Evolutionary conservation across 2,888 invertebrate genomes (phyloP), one percentile per base, ranked within the genome.

Genomic region (Diadegma fenestrale): DNA sequence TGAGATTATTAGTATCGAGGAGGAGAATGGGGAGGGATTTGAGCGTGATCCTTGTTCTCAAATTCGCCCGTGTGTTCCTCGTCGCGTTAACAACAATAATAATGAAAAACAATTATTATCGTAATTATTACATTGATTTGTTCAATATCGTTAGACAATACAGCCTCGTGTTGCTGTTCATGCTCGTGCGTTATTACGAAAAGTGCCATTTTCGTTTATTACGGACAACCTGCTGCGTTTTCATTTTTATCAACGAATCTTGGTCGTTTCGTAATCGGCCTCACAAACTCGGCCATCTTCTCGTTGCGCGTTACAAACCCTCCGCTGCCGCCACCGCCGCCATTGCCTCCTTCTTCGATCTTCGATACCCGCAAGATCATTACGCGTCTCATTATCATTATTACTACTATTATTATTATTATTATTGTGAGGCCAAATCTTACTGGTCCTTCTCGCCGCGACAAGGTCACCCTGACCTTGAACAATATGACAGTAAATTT

Each of bases 61-160:
- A 63, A 75, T 68, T 64, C 69, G 73, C 77, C 82, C 66, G 76
- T 72, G 82, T 80, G 80, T 76, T 82, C 80, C 76, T 80, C 85
- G 33, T 79, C 79, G 61, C 63, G 66, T 66, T 80, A 45, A 37
- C 41, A 17, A 76, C 37, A 37, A 64, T 73, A 26, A 82, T 37
- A 45, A 64, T 78, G 77, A 78, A 61, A 54, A 33, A 69, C 68
- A 33, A 75, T 81, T 63, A 45, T 75, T 73, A 78, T 78, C 69
- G 72, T 73, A 41, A 64, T 64, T 19, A 80, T 30, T 26, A 54
- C 75, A 69, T 75, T 84, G 75, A 76, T 79, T 84, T 72, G 80
- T 66, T 71, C 10, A 26, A 71, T 45, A 33, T 76, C 43, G 30
- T 71, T 19, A n/a, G 58, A 26, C 26, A 58, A 14, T 26, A 58